Evolutionary conservation across 2,113 vertebrate species (phyloP).

Genomic region (Paraplagusia blochii): DNA sequence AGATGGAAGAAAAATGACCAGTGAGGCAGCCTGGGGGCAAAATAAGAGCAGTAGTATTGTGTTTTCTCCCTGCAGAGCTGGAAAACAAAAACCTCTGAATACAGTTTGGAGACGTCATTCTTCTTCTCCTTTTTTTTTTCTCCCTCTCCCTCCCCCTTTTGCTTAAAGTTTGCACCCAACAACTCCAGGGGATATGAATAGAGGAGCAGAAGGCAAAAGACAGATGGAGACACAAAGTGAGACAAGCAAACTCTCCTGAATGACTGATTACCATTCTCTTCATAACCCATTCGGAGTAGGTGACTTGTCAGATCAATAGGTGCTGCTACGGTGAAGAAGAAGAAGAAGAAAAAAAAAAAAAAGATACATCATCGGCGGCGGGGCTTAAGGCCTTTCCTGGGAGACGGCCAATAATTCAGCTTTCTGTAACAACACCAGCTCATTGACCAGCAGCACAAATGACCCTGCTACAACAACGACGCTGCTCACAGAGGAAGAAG

Average conservation of each 20-base stretch:
- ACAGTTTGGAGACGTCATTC: slow-evolving; percentile 38
- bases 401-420: slow-evolving; percentile 33
- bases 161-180: slow-evolving; percentile 18
- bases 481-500: slow-evolving; percentile 14
- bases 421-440: slow-evolving; percentile 21
- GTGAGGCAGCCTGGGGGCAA: slow-evolving; percentile 20
- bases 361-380: slow-evolving; percentile 33
- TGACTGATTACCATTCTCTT: slow-evolving; percentile 49
- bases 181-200: slow-evolving; percentile 39
- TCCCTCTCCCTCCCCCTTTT: not conserved
- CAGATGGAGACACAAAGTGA: slow-evolving; percentile 33
- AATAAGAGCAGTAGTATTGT: slow-evolving; percentile 18
- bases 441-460: slow-evolving; percentile 21
- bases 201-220: slow-evolving; percentile 7
- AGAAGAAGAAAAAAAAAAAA: not conserved
- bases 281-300: slow-evolving; percentile 42
- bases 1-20: slow-evolving; percentile 28
- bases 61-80: slow-evolving; percentile 31
- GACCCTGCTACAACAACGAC: not conserved
- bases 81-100: slow-evolving; percentile 40
- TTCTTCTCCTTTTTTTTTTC: slow-evolving; percentile 23
- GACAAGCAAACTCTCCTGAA: slow-evolving; percentile 37
- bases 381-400: slow-evolving; percentile 29
- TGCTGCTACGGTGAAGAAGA: not conserved
- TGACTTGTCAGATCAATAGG: slow-evolving; percentile 59